A percentile compares a stretch with the other conserved stretches of the same genome.
Conservation (phyloP, 1,140 invertebrate genomes). For the Akabosia matsudoensis region DNA sequence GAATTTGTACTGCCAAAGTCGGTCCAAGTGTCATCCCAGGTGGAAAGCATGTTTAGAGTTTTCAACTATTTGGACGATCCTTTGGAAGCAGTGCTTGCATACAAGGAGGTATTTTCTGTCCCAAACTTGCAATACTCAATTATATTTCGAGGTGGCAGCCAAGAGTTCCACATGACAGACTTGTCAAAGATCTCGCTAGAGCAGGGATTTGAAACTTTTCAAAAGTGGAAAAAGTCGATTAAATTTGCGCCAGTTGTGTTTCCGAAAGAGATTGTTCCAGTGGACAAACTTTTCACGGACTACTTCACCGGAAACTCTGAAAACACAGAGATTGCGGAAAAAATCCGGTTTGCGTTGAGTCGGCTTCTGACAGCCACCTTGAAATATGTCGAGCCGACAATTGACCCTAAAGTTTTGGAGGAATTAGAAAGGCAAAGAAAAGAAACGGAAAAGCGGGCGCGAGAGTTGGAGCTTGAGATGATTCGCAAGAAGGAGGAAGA, state of each 20-base stretch:
- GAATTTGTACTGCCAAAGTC: neutral
- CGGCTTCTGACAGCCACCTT: neutral
- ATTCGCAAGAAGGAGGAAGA: neutral
- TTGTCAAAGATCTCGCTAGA: neutral
- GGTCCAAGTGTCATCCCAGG: neutral
- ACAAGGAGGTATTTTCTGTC: neutral
- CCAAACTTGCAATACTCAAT: neutral
- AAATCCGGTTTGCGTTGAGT: neutral
- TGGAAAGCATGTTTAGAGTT: neutral
- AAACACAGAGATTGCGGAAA: neutral
- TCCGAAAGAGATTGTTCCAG: neutral
- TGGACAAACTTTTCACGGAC: neutral
- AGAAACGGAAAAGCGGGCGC: neutral
- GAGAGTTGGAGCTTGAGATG: neutral
- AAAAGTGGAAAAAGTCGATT: slow-evolving; percentile 5
- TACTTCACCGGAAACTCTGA: neutral
- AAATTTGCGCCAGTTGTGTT: neutral
- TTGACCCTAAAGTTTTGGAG: neutral
- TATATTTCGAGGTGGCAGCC: neutral
- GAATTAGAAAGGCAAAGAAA: neutral
- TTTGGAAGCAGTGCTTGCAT: neutral
- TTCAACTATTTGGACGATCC: neutral
- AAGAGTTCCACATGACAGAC: neutral
- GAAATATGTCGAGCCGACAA: neutral
- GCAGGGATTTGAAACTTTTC: neutral